Evolutionary conservation across 2,113 vertebrate genomes (phyloP), one percentile per base, ranked within the genome.

Genomic region (Grammomys dolichurus): DNA sequence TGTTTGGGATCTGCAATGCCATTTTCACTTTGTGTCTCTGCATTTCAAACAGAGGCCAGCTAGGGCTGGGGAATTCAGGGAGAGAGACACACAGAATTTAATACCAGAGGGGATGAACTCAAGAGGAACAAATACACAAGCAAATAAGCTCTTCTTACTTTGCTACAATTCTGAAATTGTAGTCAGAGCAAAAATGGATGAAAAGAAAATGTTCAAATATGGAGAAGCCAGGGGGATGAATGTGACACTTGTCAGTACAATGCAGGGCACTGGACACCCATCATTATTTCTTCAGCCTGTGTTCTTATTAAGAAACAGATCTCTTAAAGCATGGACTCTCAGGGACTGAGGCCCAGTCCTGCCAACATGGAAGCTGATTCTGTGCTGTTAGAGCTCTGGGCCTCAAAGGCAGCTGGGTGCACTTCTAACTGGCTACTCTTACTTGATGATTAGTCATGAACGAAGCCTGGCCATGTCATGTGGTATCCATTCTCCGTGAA

Each of bases 21-120:
- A 70, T 93, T 93, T 96, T 90, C 40, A 60, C 65, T 92, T 69
- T 26, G 46, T 14, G 13, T 80, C 51, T 91, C 89, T 31, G 5
- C 84, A 72, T 89, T 95, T 87, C 87, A 92, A 95, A 80, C 43
- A 85, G 81, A 90, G 26, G 36, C 67, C 65, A n/a, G 69, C 24
- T 26, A 43, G 16, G 43, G 65, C 58, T 69, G 13, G 12, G 17
- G 65, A 77, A 92, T 51, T 77, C 43, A 90, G 80, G 85, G 58
- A 60, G 58, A 26, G 20, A 89, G n/a, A 54, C 70, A 94, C n/a
- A 85, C 22, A 36, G 75, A 86, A 94, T 78, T 94, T 94, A 76
- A 94, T 85, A 90, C 54, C 72, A 84, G 56, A 89, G 43, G 7
- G 11, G 63, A 84, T 54, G 89, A 87, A 89, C 56, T 84, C 33